These are phyloP conservation scores for Datnioides undecimradiatus DNA, from an alignment of 2,113 vertebrate species.

Conservation along the genomic window DNA sequence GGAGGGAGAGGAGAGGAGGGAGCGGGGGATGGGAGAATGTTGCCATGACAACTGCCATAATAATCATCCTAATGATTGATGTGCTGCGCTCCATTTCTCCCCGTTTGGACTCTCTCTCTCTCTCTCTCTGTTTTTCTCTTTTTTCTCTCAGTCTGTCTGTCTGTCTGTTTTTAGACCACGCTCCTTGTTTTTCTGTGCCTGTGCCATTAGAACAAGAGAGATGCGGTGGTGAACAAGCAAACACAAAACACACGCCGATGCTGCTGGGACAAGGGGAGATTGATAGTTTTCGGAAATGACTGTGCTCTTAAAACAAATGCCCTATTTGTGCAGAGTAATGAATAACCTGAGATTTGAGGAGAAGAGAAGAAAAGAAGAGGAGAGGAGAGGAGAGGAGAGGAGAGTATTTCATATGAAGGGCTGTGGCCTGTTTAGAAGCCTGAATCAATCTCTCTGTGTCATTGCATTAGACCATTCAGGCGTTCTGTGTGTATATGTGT, in stretches of 20 bases:
- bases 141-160: slow-evolving; percentile 37
- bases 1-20: slow-evolving; percentile 43
- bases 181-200: slow-evolving; percentile 28
- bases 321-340: not conserved
- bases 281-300: slow-evolving; percentile 1
- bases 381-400: slow-evolving; percentile 34
- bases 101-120: slow-evolving; percentile 66
- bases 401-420: slow-evolving; percentile 74
- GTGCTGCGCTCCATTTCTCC: slow-evolving; percentile 80
- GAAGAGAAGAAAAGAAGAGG: slow-evolving; percentile 2
- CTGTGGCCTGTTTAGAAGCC: slow-evolving; percentile 77
- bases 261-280: not conserved
- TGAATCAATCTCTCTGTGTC: slow-evolving; percentile 83
- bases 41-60: slow-evolving; percentile 82
- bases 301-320: slow-evolving; percentile 1
- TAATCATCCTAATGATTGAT: slow-evolving; percentile 84
- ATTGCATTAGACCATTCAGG: slow-evolving; percentile 79
- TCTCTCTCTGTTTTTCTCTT: slow-evolving; percentile 42
- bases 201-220: not conserved
- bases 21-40: slow-evolving; percentile 69
- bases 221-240: slow-evolving; percentile 19
- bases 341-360: not conserved
- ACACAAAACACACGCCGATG: slow-evolving; percentile 29
- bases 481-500: slow-evolving; percentile 55
- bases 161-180: slow-evolving; percentile 25